Evolutionary conservation across 2,113 vertebrate species (phyloP), one percentile per base, ranked within the genome.

Genomic region (Sitta europaea): DNA sequence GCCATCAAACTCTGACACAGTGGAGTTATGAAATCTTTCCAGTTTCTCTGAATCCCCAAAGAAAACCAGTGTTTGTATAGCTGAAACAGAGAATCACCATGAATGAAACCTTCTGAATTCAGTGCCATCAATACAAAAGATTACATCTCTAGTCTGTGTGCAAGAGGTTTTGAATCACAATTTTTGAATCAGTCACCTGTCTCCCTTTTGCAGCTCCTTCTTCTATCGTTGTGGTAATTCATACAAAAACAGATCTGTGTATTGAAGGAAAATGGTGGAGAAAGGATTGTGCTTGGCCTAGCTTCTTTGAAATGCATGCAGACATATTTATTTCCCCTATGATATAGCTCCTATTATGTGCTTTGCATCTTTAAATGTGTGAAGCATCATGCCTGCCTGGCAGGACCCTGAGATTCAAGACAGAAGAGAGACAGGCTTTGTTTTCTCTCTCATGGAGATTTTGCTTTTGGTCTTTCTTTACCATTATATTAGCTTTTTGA

Each of bases 301-400:
- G 35, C 47, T 79, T 43, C 63, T 81, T 65, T 78, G 75, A 79
- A 86, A 70, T 61, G 48, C 53, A 36, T 36, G 61, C 55, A 78
- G 72, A 58, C 18, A 7, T 75, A 63, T 85, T 88, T 88, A 63
- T 92, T 96, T 88, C 61, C 68, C 88, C 57, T 90, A 50, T 36
- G 42, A 75, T 63, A 70, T 16, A 93, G 87, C 72, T 91, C 24
- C 78, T 78, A 31, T 82, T 92, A 51, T 86, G 84, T 96, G 93
- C 90, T 88, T 90, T 96, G 88, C 80, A 90, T 90, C 93, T 96
- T 96, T 97, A 96, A 95, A 92, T 88, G 92, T 86, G 86, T 1
- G 11, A 77, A 94, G 84, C 92, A 74, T 79, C 65, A 1, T 65
- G 68, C 36, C 95, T 94, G 90, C 73, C 90, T 93, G 86, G 90